Evolutionary conservation across 2,888 invertebrate species (phyloP).

Genomic region (Polyploca ridens): DNA sequence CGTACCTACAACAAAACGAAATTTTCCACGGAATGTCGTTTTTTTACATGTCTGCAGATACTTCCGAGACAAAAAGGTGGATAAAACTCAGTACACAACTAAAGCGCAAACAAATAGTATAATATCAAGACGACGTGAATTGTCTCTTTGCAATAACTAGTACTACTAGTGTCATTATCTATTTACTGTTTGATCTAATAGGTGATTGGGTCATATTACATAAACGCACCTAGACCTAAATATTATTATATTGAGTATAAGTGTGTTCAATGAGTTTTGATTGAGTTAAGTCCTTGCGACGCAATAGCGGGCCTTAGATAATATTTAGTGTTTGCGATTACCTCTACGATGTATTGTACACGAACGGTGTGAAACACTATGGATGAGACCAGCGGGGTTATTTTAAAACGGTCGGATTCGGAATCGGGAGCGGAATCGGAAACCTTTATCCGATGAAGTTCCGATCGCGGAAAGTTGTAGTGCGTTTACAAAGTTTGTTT

Average conservation of each 20-base stretch:
- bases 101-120: not conserved
- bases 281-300: slow-evolving; percentile 2
- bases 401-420: too few relatives aligned
- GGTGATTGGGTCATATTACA: slow-evolving; percentile 39
- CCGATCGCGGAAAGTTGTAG: too few relatives aligned
- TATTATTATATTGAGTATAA: slow-evolving; percentile 1
- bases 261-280: slow-evolving; percentile 2
- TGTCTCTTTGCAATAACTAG: not conserved
- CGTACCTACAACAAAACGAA: too few relatives aligned
- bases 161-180: slow-evolving; percentile 38
- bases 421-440: too few relatives aligned
- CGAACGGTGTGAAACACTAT: too few relatives aligned
- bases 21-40: not conserved
- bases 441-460: too few relatives aligned
- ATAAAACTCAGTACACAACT: too few relatives aligned
- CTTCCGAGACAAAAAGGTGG: not conserved
- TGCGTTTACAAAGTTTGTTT: too few relatives aligned
- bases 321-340: not conserved
- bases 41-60: not conserved
- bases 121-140: slow-evolving; percentile 15
- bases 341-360: not conserved
- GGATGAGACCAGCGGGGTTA: too few relatives aligned
- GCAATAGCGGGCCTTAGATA: not conserved
- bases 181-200: slow-evolving; percentile 33
- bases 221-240: not conserved